Conservation (phyloP, 1,140 invertebrate species). For the Acromyrmex heyeri region DNA sequence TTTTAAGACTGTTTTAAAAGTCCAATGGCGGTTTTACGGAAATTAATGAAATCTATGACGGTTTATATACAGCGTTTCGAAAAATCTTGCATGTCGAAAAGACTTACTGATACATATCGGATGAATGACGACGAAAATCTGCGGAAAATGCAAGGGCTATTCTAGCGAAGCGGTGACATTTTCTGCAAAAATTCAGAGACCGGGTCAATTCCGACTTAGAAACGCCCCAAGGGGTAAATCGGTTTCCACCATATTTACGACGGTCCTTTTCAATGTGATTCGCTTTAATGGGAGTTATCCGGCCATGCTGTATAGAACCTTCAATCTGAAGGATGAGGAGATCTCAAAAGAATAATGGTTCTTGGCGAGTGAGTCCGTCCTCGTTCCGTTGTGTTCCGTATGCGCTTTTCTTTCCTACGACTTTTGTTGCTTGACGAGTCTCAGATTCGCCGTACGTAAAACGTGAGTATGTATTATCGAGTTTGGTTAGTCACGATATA, state of each 20-base stretch:
- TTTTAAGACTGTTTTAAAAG: neutral
- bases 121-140: neutral
- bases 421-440: constrained; percentile 46
- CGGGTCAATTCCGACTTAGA: constrained; percentile 63
- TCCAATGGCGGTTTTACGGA: neutral
- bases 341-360: constrained; percentile 63
- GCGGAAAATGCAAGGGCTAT: neutral
- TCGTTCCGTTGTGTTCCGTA: constrained; percentile 30
- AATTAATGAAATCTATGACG: neutral
- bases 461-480: neutral
- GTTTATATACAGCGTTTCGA: constrained; percentile 6
- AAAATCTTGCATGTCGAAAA: neutral
- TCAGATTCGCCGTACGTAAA: neutral
- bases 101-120: neutral
- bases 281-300: constrained; percentile 73
- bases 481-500: neutral
- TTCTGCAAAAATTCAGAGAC: constrained; percentile 40
- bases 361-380: constrained; percentile 51
- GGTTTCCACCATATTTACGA: constrained; percentile 61
- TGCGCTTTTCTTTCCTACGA: constrained; percentile 44
- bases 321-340: constrained; percentile 36
- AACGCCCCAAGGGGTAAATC: constrained; percentile 63
- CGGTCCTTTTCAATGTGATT: constrained; percentile 72
- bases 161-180: constrained; percentile 29
- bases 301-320: constrained; percentile 41